phyloP scores from a whole-genome alignment of 2,113 vertebrate genomes.

The Petrocephalus zakoni region DNA sequence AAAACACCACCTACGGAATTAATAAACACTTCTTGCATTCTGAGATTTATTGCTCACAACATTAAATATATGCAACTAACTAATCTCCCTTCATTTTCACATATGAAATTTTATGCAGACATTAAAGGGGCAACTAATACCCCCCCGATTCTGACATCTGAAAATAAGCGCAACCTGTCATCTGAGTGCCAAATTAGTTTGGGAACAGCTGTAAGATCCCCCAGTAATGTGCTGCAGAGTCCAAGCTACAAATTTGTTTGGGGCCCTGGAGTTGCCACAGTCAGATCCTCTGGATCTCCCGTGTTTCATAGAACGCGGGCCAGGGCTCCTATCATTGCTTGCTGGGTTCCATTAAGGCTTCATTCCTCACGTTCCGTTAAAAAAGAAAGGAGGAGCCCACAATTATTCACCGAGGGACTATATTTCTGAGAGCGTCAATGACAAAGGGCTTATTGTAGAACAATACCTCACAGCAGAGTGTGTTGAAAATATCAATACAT shows the following conservation, averaged over 20 bases:
- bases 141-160: background rate
- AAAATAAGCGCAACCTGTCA: background rate
- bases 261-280: background rate
- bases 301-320: background rate
- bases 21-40: conserved; percentile 34
- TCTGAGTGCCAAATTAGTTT: background rate
- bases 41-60: conserved; percentile 39
- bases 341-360: background rate
- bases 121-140: background rate
- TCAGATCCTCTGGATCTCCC: background rate
- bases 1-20: conserved; percentile 31
- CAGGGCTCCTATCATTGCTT: background rate
- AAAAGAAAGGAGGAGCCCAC: background rate
- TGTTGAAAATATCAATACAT: conserved; percentile 29
- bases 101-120: conserved; percentile 56
- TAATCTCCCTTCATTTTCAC: conserved; percentile 37
- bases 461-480: conserved; percentile 21
- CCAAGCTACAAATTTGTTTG: too few species aligned
- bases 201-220: background rate
- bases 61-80: conserved; percentile 34
- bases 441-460: conserved; percentile 24
- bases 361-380: background rate
- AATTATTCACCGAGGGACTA: conserved; percentile 8
- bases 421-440: conserved; percentile 22
- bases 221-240: too few species aligned